Evolutionary conservation across 2,888 invertebrate genomes (phyloP).

Genomic region (Theodoxus fluviatilis): DNA sequence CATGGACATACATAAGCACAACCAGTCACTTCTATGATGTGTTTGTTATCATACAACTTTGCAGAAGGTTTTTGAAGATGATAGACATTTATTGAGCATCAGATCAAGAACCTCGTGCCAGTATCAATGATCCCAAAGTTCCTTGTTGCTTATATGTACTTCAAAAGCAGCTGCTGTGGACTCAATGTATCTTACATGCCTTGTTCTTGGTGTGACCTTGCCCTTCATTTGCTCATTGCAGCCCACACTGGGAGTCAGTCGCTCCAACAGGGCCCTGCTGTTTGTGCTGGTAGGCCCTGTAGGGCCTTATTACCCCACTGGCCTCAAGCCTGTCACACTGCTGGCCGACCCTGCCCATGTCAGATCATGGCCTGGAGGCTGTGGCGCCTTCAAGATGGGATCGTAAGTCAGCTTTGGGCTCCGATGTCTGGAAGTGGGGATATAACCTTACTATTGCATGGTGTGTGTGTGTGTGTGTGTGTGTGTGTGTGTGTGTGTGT

Average conservation of each 20-base stretch:
- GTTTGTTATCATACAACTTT: too few relatives aligned
- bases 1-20: too few relatives aligned
- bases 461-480: background rate
- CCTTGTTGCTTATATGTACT: too few relatives aligned
- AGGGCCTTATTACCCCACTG: conserved; percentile 85
- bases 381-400: conserved; percentile 93
- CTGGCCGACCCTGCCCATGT: conserved; percentile 88
- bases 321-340: conserved; percentile 79
- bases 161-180: too few relatives aligned
- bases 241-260: conserved; percentile 90
- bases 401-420: conserved; percentile 76
- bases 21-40: too few relatives aligned
- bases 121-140: too few relatives aligned
- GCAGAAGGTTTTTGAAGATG: too few relatives aligned
- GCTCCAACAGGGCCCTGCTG: conserved; percentile 85
- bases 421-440: too few relatives aligned
- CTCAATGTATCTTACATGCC: too few relatives aligned
- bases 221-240: conserved; percentile 64
- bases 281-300: conserved; percentile 93
- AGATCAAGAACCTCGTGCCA: too few relatives aligned
- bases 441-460: background rate
- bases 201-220: background rate
- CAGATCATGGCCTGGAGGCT: conserved; percentile 84
- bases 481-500: background rate
- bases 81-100: too few relatives aligned